Evolutionary conservation across 2,113 vertebrate species (phyloP).

Genomic region (Galemys pyrenaicus): DNA sequence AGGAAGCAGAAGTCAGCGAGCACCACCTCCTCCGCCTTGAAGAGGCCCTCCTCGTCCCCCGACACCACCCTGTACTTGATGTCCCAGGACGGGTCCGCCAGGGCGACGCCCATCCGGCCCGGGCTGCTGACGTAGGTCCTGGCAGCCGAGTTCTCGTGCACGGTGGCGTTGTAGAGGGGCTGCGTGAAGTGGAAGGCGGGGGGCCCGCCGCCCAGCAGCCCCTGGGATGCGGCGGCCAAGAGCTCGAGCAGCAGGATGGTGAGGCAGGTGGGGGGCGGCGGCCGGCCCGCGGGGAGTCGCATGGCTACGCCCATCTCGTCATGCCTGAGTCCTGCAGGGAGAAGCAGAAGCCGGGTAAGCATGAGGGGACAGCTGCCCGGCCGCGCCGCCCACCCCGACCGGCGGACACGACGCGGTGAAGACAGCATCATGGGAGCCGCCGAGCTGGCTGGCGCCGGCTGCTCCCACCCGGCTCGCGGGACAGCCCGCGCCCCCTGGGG

Average conservation of each 20-base stretch:
- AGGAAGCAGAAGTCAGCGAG: constrained; percentile 98
- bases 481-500: too few species aligned
- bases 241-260: constrained; percentile 88
- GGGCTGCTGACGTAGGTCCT: constrained; percentile 96
- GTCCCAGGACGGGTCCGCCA: constrained; percentile 94
- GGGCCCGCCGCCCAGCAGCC: constrained; percentile 81
- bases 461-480: too few species aligned
- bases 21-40: constrained; percentile 96
- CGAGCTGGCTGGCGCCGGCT: too few species aligned
- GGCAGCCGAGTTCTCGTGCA: constrained; percentile 97
- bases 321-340: constrained; percentile 89
- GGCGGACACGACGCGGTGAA: too few species aligned
- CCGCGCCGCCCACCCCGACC: too few species aligned
- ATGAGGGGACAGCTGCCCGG: background rate
- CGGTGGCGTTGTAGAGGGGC: constrained; percentile 93
- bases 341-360: background rate
- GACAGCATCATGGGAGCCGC: too few species aligned
- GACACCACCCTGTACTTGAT: constrained; percentile 97
- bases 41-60: constrained; percentile 97
- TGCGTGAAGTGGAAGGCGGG: constrained; percentile 93
- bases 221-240: constrained; percentile 85
- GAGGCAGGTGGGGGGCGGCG: constrained; percentile 86
- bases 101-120: constrained; percentile 94
- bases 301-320: constrained; percentile 95
- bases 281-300: constrained; percentile 91